A percentile compares a stretch with the other conserved stretches of the same genome.
Conservation (phyloP, 2,113 vertebrate species). For the Chionis minor region DNA sequence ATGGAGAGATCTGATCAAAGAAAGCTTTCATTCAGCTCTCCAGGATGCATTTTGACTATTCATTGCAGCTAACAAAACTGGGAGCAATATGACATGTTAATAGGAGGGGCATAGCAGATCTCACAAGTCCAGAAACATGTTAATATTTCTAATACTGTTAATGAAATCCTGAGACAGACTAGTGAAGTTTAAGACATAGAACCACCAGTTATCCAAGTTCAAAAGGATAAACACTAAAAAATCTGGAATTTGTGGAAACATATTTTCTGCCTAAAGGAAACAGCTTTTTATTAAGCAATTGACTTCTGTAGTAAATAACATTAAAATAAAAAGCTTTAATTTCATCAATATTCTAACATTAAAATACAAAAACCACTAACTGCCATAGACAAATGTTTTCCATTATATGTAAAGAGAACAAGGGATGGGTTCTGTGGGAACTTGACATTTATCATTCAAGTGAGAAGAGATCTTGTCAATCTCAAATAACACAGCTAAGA, state of each 20-base stretch:
- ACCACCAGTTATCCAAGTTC: not conserved
- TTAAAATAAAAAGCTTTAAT: slow-evolving; percentile 9
- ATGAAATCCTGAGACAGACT: not conserved
- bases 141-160: not conserved
- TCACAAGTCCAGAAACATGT: not conserved
- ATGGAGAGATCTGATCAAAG: not conserved
- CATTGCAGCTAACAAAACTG: not conserved
- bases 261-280: not conserved
- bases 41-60: not conserved
- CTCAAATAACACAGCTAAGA: slow-evolving; percentile 28
- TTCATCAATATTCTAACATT: slow-evolving; percentile 40
- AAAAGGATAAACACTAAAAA: not conserved
- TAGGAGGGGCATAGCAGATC: not conserved
- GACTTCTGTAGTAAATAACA: slow-evolving; percentile 13
- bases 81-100: not conserved
- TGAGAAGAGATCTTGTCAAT: slow-evolving; percentile 23
- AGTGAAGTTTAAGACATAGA: not conserved
- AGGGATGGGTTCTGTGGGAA: not conserved
- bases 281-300: slow-evolving; percentile 14
- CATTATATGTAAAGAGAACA: slow-evolving; percentile 27
- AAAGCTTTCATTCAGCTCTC: not conserved
- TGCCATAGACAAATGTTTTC: not conserved
- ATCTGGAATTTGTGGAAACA: not conserved
- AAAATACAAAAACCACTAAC: slow-evolving; percentile 7
- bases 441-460: slow-evolving; percentile 48